A percentile compares a stretch with the other conserved stretches of the same genome.
Evolutionary conservation across 2,888 invertebrate genomes (phyloP).

Genomic region (Apeira syringaria): DNA sequence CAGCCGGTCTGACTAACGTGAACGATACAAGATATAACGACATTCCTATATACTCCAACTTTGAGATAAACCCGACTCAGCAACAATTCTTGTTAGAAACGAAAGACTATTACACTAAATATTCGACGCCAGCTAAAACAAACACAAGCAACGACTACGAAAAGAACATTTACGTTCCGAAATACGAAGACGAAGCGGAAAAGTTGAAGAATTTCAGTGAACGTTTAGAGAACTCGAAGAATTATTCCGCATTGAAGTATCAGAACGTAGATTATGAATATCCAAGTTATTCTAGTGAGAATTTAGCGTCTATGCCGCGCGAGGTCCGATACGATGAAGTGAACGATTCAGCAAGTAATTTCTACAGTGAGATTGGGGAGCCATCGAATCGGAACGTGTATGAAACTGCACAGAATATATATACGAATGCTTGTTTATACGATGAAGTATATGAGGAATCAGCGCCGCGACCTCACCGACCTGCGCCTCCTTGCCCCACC

Average conservation of each 20-base stretch:
- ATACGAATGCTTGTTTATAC: constrained; percentile 57
- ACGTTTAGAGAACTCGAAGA: constrained; percentile 67
- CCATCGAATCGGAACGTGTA: constrained; percentile 33
- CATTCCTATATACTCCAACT: constrained; percentile 64
- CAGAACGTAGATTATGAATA: constrained; percentile 63
- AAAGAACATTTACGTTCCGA: constrained; percentile 73
- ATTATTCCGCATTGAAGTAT: constrained; percentile 70
- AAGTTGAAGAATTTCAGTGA: constrained; percentile 71
- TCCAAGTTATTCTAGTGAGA: constrained; percentile 40
- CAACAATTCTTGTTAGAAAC: constrained; percentile 70
- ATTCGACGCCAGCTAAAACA: constrained; percentile 55
- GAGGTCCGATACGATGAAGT: constrained; percentile 62
- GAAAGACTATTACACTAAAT: constrained; percentile 72
- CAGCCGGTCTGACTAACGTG: constrained; percentile 33
- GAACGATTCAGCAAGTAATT: constrained; percentile 62
- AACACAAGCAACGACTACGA: constrained; percentile 59
- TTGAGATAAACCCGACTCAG: constrained; percentile 58
- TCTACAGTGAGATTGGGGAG: constrained; percentile 71
- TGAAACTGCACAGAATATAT: constrained; percentile 36
- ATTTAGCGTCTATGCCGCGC: constrained; percentile 34
- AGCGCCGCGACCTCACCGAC: constrained; percentile 82
- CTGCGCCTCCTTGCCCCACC: constrained; percentile 83
- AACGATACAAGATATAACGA: constrained; percentile 51
- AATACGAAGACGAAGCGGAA: constrained; percentile 61
- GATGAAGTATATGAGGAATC: constrained; percentile 70